Percentiles rank a stretch among this genome's conserved stretches.
These are phyloP conservation scores for Macrosteles quadrilineatus DNA, from an alignment of 1,140 invertebrate species.

Conservation along the genomic window DNA sequence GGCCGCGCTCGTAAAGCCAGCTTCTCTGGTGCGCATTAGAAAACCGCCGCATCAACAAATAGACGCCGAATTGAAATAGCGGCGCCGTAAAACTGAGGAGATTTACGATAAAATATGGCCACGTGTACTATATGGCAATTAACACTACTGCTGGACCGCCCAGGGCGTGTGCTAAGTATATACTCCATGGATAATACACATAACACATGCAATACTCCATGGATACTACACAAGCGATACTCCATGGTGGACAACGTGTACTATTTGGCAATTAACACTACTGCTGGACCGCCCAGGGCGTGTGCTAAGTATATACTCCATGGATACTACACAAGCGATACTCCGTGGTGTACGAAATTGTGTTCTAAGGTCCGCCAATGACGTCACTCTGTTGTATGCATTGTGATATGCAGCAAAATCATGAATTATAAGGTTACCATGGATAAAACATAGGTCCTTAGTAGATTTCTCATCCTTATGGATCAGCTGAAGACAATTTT, in stretches of 20 bases:
- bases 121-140: slow-evolving; percentile 21
- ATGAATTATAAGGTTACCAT: too few relatives aligned
- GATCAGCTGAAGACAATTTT: too few relatives aligned
- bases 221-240: too few relatives aligned
- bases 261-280: slow-evolving; percentile 27
- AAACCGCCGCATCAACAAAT: slow-evolving; percentile 30
- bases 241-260: slow-evolving; percentile 3
- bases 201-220: too few relatives aligned
- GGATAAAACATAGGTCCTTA: too few relatives aligned
- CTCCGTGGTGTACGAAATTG: too few relatives aligned
- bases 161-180: background rate
- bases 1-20: background rate
- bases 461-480: too few relatives aligned
- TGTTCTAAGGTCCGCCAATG: too few relatives aligned
- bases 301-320: background rate
- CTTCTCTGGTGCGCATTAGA: background rate
- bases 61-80: slow-evolving; percentile 24
- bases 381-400: too few relatives aligned
- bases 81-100: slow-evolving; percentile 23
- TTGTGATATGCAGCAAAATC: too few relatives aligned
- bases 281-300: background rate
- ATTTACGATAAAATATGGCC: slow-evolving; percentile 31
- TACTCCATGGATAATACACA: too few relatives aligned
- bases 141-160: slow-evolving; percentile 12
- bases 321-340: too few relatives aligned